Percentiles rank a stretch among this genome's conserved stretches.
Conservation (phyloP, 2,888 invertebrate genomes). For the Eupithecia subfuscata region DNA sequence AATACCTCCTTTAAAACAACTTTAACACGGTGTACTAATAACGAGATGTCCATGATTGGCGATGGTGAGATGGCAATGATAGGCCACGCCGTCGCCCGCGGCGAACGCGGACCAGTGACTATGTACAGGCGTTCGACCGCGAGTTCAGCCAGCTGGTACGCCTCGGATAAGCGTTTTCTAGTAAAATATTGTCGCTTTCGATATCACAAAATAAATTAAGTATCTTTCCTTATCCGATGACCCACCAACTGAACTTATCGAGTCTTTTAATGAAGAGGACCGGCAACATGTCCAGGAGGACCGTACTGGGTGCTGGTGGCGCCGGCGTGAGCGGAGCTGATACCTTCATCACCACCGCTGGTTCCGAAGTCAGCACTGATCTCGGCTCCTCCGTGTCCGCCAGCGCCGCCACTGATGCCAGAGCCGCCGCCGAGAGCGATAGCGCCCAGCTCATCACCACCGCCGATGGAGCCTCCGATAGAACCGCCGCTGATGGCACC, state of each 20-base stretch:
- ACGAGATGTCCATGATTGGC: conserved; percentile 69
- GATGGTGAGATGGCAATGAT: conserved; percentile 60
- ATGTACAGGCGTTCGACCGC: conserved; percentile 62
- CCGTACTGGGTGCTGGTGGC: conserved; percentile 81
- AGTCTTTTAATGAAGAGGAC: conserved; percentile 74
- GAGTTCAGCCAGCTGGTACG: conserved; percentile 52
- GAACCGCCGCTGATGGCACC: conserved; percentile 63
- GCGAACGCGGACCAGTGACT: conserved; percentile 68
- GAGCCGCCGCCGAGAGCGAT: conserved; percentile 61
- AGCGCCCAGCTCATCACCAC: conserved; percentile 61
- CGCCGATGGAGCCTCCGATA: conserved; percentile 59
- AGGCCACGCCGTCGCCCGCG: conserved; percentile 51
- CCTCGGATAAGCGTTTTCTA: conserved; percentile 35
- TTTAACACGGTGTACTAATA: conserved; percentile 82
- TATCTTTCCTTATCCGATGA: conserved; percentile 54
- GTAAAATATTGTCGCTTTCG: conserved; percentile 23
- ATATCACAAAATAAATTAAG: conserved; percentile 61
- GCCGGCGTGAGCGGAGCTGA: conserved; percentile 63
- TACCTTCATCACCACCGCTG: conserved; percentile 61
- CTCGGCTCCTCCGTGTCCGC: conserved; percentile 65
- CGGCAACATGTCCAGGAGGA: conserved; percentile 80
- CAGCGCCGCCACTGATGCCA: conserved; percentile 53
- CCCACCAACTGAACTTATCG: conserved; percentile 51
- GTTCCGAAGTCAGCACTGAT: conserved; percentile 67
- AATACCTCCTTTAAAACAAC: conserved; percentile 73